These are phyloP conservation scores for Nephila pilipes DNA, from an alignment of 1,140 invertebrate genomes.

Conservation along the genomic window DNA sequence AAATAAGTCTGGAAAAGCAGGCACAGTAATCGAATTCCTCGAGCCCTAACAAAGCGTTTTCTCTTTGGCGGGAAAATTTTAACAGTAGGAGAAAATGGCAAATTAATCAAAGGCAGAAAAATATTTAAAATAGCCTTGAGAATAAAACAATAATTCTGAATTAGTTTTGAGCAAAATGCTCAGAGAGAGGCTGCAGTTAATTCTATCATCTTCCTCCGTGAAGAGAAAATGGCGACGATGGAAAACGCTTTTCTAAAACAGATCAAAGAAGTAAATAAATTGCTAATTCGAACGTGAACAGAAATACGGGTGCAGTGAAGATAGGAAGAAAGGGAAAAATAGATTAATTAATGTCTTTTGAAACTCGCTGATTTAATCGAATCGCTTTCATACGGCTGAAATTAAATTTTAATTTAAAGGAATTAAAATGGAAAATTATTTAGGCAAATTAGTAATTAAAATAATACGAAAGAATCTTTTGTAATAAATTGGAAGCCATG, in stretches of 20 bases:
- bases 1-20: not conserved
- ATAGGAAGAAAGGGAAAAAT: not conserved
- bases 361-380: conserved; percentile 2
- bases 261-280: conserved; percentile 36
- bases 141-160: conserved; percentile 24
- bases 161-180: conserved; percentile 12
- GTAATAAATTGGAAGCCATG: not conserved
- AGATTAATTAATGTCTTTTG: conserved; percentile 39
- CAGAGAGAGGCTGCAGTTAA: not conserved
- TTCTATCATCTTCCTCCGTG: not conserved
- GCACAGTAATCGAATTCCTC: not conserved
- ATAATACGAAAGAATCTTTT: conserved; percentile 14
- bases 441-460: conserved; percentile 7
- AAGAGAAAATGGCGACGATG: not conserved
- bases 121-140: conserved; percentile 34
- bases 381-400: not conserved
- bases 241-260: conserved; percentile 31
- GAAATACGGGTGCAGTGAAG: conserved; percentile 9
- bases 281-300: conserved; percentile 38
- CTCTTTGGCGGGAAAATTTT: conserved; percentile 13
- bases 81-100: not conserved
- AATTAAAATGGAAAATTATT: conserved; percentile 31
- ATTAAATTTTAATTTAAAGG: conserved; percentile 23
- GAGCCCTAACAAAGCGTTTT: not conserved
- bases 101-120: conserved; percentile 18